These are phyloP conservation scores for Drosophila takahashii DNA, from an alignment of 1,140 invertebrate species.

Conservation along the genomic window DNA sequence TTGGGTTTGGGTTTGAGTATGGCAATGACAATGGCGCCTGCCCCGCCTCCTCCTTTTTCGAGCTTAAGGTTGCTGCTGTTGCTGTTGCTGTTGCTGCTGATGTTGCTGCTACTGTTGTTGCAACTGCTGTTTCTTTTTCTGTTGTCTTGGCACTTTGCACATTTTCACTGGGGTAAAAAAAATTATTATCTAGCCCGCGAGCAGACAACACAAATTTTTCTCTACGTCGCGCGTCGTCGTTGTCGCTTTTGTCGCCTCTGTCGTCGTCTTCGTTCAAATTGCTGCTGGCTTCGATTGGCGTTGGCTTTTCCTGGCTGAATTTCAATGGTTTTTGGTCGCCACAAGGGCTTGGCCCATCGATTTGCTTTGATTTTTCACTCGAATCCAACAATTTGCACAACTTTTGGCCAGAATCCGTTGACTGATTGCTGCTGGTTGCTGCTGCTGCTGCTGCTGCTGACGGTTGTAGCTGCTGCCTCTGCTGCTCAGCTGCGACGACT, in stretches of 20 bases:
- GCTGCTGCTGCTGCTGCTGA: constrained; percentile 66
- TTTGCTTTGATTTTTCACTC: constrained; percentile 34
- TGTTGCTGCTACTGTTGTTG: neutral
- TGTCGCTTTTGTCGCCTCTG: neutral
- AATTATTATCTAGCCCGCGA: constrained; percentile 41
- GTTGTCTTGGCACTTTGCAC: constrained; percentile 54
- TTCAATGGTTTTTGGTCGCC: neutral
- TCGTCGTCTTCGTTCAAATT: constrained; percentile 1
- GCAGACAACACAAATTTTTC: constrained; percentile 68
- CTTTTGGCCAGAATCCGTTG: constrained; percentile 41
- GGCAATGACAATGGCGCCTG: constrained; percentile 77
- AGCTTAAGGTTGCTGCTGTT: neutral
- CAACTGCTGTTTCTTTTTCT: constrained; percentile 8
- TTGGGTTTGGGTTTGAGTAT: constrained; percentile 17
- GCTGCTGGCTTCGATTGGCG: neutral
- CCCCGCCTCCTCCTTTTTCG: constrained; percentile 27
- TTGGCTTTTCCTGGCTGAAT: neutral
- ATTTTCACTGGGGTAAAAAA: constrained; percentile 65
- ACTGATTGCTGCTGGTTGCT: constrained; percentile 51
- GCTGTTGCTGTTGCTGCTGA: constrained; percentile 6
- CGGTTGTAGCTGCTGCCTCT: constrained; percentile 60
- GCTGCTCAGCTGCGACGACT: constrained; percentile 78
- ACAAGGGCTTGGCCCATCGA: constrained; percentile 11
- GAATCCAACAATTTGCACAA: constrained; percentile 18
- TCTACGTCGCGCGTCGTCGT: constrained; percentile 65